Conservation (phyloP, 2,888 invertebrate species). For the Ashinkailepas kermadecensis region DNA sequence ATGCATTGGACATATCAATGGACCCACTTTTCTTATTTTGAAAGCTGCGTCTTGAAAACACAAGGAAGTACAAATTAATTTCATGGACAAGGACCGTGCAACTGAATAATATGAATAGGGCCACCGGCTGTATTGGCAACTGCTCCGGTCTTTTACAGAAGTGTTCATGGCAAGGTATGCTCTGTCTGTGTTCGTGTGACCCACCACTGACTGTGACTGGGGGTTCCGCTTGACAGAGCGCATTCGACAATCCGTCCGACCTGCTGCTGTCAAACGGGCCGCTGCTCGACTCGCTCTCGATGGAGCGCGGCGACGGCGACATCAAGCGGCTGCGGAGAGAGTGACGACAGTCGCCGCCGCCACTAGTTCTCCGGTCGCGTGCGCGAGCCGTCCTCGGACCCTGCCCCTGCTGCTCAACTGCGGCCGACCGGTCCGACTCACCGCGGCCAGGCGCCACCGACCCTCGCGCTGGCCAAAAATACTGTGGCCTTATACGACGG, state of each 20-base stretch:
- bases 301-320: constrained; percentile 19
- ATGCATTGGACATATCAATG: no score
- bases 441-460: neutral
- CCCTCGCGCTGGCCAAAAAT: neutral
- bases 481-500: constrained; percentile 2
- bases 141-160: no score
- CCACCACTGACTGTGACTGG: no score
- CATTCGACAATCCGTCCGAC: constrained; percentile 1
- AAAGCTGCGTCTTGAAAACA: no score
- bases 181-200: no score
- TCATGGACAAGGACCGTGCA: no score
- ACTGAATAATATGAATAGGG: no score
- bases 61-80: no score
- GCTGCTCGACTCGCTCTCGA: neutral
- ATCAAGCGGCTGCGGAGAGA: constrained; percentile 6
- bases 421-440: neutral
- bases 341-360: neutral
- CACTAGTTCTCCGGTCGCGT: neutral
- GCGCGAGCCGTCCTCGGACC: neutral
- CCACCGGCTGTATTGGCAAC: no score
- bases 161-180: no score
- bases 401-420: neutral
- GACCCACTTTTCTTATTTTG: no score
- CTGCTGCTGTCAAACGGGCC: constrained; percentile 8
- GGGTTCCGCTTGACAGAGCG: neutral